phyloP scores from a whole-genome alignment of 2,113 vertebrate species.

The Ahaetulla prasina region DNA sequence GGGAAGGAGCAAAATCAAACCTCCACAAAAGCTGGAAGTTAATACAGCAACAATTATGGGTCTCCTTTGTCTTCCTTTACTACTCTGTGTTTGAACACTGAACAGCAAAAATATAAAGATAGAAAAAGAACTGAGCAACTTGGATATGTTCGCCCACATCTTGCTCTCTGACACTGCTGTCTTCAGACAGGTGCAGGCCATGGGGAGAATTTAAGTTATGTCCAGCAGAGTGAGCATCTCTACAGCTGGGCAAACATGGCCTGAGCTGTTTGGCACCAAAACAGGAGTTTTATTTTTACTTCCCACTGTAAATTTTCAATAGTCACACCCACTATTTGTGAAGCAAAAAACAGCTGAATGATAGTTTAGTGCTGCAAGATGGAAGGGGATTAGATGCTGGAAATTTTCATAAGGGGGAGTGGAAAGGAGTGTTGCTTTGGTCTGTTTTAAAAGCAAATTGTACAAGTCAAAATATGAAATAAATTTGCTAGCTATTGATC shows the following conservation, averaged over 20 bases:
- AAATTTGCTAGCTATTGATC: neutral
- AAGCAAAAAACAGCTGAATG: constrained; percentile 16
- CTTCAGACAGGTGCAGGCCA: neutral
- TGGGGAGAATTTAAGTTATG: constrained; percentile 25
- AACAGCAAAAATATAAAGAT: neutral
- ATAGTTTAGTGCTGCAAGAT: neutral
- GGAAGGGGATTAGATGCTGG: rapidly evolving
- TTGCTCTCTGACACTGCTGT: neutral
- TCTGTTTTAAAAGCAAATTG: neutral
- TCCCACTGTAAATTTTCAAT: constrained; percentile 21
- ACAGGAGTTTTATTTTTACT: constrained; percentile 45
- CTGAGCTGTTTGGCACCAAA: neutral
- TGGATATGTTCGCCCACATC: neutral
- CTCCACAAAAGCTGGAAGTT: neutral
- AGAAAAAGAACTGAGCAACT: neutral
- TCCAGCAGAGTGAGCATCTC: neutral
- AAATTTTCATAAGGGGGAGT: neutral
- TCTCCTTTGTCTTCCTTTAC: neutral
- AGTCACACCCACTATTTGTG: constrained; percentile 51
- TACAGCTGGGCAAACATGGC: neutral
- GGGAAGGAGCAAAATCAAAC: neutral
- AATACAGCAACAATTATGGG: neutral
- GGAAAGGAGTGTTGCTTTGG: neutral
- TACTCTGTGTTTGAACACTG: neutral
- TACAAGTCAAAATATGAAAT: neutral